Evolutionary conservation across 2,888 invertebrate genomes (phyloP), one percentile per base, ranked within the genome.

Genomic region (Eubasilissa splendida): DNA sequence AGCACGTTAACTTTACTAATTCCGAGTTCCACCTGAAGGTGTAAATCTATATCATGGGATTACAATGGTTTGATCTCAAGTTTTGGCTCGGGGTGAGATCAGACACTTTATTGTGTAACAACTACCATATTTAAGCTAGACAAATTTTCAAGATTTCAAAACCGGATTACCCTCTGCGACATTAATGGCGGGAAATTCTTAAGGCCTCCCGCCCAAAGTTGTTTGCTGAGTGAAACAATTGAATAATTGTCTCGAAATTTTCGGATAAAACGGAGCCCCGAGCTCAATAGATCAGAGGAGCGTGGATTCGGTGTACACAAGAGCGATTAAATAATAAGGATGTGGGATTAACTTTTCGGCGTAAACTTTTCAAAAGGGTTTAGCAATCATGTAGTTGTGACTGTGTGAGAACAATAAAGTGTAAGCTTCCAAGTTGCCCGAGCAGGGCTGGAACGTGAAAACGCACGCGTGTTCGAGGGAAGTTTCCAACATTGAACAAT

Each of bases 41-140:
- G 77, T 77, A 70, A 80, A 80, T 80, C 80, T 70, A 80, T 80
- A 77, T 76, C 76, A 71, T 58, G 59, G 56, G 76, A 58, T 73
- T 68, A 80, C 80, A 77, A 77, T 80, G 70, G 59, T 71, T 53
- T 65, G 76, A 76, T 80, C 76, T 68, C 75, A 56, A 73, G 76
- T 71, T 71, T 42, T 33, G 50, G 65, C 54, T 50, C 66, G 42
- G 56, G 73, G 68, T 54, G 50, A 14, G 66, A 58, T 50, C 31
- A 71, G 71, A 54, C 70, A 80, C 73, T 70, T 76, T 68, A 80
- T 80, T 80, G 77, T 76, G 70, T 77, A 77, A 74, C 60, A 66
- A 80, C 71, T 59, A 73, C 76, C 77, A 59, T 74, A 75, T 80
- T 79, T 76, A 80, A 80, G 76, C 80, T 54, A 80, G 70, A 76